Evolutionary conservation across 2,113 vertebrate genomes (phyloP).

Genomic region (Chunga burmeisteri): DNA sequence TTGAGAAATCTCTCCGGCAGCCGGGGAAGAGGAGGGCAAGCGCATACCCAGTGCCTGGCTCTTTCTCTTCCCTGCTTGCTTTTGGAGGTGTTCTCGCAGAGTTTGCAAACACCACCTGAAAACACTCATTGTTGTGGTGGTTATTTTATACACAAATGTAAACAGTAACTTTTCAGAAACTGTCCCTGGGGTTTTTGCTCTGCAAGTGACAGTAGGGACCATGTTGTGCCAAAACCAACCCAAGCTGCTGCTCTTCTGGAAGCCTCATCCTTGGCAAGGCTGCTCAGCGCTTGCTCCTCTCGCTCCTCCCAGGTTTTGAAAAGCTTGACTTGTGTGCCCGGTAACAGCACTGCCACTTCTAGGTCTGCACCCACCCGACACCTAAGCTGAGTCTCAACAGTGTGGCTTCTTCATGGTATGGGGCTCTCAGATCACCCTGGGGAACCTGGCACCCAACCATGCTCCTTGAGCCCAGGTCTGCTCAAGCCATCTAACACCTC

Average conservation of each 20-base stretch:
- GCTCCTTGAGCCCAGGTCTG: not conserved
- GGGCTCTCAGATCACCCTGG: not conserved
- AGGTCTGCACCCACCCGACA: not conserved
- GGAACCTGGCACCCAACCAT: fast-evolving
- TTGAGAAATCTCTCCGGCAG: not conserved
- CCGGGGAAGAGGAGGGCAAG: not conserved
- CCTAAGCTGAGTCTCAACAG: not conserved
- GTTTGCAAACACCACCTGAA: not conserved
- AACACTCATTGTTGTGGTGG: not conserved
- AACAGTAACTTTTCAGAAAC: not conserved
- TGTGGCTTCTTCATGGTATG: not conserved
- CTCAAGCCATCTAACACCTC: not conserved
- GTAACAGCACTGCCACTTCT: not conserved
- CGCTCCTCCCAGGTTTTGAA: not conserved
- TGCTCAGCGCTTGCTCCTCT: not conserved
- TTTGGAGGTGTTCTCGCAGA: not conserved
- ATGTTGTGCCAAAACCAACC: not conserved
- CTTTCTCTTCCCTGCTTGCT: not conserved
- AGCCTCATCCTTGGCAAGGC: not conserved
- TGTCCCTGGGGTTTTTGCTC: not conserved
- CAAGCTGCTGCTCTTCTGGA: not conserved
- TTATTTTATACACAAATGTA: not conserved
- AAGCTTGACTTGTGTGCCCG: not conserved
- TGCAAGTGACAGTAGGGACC: not conserved
- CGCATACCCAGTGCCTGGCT: fast-evolving